Conservation (phyloP, 2,113 vertebrate species). For the Syngnathus scovelli region DNA sequence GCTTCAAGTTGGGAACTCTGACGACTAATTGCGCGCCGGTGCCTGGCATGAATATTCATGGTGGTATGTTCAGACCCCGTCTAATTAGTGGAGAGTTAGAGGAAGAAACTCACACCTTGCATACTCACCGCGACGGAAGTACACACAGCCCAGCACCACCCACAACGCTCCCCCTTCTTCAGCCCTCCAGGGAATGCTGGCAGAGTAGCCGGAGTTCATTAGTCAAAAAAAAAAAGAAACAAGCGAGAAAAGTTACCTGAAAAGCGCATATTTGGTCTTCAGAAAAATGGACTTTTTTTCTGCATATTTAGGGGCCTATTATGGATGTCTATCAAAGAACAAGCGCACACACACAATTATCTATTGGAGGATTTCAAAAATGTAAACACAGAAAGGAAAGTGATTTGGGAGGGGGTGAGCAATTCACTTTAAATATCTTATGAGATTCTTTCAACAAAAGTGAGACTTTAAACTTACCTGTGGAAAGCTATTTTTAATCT, state of each 20-base stretch:
- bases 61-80: constrained; percentile 71
- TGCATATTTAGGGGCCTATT: constrained; percentile 57
- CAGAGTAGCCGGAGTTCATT: constrained; percentile 76
- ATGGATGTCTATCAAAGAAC: constrained; percentile 71
- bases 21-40: constrained; percentile 74
- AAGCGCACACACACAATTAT: constrained; percentile 56
- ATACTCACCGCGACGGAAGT: constrained; percentile 64
- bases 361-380: constrained; percentile 57
- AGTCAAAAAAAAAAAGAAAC: constrained; percentile 58
- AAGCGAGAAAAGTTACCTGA: constrained; percentile 68
- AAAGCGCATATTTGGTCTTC: constrained; percentile 62
- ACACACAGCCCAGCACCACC: not conserved
- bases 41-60: constrained; percentile 79
- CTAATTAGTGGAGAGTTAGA: constrained; percentile 78
- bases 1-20: constrained; percentile 75
- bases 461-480: constrained; percentile 15
- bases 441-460: constrained; percentile 21
- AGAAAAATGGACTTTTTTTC: constrained; percentile 41
- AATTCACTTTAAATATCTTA: constrained; percentile 46
- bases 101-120: constrained; percentile 75
- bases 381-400: constrained; percentile 49
- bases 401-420: constrained; percentile 2
- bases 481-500: constrained; percentile 4
- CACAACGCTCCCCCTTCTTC: constrained; percentile 1
- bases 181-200: constrained; percentile 69